A percentile compares a stretch with the other conserved stretches of the same genome.
Conservation (phyloP, 2,113 vertebrate genomes). For the Zosterops japonicus region DNA sequence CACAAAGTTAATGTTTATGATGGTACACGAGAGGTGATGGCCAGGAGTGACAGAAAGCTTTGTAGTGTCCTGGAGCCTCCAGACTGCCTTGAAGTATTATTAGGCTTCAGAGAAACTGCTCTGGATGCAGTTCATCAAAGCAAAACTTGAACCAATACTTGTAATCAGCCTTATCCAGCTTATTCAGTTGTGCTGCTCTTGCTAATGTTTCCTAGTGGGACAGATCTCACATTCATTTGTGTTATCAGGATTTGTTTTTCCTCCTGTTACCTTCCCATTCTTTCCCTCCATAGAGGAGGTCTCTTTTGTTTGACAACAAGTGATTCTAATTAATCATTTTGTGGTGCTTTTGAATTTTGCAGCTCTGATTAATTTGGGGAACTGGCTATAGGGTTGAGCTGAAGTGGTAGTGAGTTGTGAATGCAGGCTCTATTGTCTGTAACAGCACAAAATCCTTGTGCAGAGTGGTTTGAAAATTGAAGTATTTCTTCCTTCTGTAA, state of each 20-base stretch:
- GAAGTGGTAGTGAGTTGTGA: background rate
- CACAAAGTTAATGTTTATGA: background rate
- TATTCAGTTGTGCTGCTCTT: background rate
- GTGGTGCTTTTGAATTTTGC: slow-evolving; percentile 24
- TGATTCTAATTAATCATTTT: slow-evolving; percentile 70
- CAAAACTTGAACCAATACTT: background rate
- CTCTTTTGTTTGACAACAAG: slow-evolving; percentile 41
- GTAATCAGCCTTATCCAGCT: background rate
- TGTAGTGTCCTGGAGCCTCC: rapidly evolving
- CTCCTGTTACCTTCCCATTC: slow-evolving; percentile 22
- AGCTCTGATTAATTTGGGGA: slow-evolving; percentile 28
- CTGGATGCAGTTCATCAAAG: background rate
- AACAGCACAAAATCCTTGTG: background rate
- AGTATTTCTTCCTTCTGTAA: slow-evolving; percentile 8
- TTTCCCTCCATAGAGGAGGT: background rate
- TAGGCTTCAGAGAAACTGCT: background rate
- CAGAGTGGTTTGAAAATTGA: background rate
- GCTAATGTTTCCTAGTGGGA: background rate
- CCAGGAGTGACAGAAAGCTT: background rate
- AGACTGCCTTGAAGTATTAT: background rate
- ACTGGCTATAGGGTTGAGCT: background rate
- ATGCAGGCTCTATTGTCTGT: background rate
- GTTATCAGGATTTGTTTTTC: slow-evolving; percentile 8
- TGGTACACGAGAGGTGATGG: background rate
- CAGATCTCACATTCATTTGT: slow-evolving; percentile 49